phyloP scores from a whole-genome alignment of 2,113 vertebrate species.

The Chelonoidis abingdonii region DNA sequence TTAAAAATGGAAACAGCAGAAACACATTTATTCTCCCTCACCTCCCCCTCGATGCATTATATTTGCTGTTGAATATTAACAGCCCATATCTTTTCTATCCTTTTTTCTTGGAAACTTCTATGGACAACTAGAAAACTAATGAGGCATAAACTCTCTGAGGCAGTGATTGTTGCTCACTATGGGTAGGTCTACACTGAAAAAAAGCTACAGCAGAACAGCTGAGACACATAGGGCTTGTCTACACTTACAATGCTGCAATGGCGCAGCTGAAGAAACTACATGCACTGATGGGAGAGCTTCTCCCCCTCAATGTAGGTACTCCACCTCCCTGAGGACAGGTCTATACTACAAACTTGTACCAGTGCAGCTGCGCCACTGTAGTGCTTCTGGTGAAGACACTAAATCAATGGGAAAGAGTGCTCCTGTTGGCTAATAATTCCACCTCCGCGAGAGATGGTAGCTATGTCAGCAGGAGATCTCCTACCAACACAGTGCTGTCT shows the following conservation, averaged over 20 bases:
- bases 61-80: constrained; percentile 42
- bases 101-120: background rate
- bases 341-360: background rate
- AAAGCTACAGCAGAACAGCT: background rate
- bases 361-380: background rate
- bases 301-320: too few relatives aligned
- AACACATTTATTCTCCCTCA: constrained; percentile 46
- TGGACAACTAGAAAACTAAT: background rate
- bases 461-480: background rate
- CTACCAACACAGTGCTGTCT: background rate
- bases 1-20: constrained; percentile 63
- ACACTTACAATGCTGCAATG: too few relatives aligned
- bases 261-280: too few relatives aligned
- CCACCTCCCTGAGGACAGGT: too few relatives aligned
- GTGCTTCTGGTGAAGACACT: background rate
- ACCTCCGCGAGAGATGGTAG: background rate
- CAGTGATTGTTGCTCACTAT: background rate
- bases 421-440: background rate
- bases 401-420: too few relatives aligned
- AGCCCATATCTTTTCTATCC: constrained; percentile 38
- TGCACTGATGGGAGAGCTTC: too few relatives aligned
- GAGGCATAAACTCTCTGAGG: background rate
- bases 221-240: background rate
- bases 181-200: too few relatives aligned
- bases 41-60: background rate